Base-by-base conservation (phyloP, 2,797 vertebrate species). In the Anguilla marmorata region DNA sequence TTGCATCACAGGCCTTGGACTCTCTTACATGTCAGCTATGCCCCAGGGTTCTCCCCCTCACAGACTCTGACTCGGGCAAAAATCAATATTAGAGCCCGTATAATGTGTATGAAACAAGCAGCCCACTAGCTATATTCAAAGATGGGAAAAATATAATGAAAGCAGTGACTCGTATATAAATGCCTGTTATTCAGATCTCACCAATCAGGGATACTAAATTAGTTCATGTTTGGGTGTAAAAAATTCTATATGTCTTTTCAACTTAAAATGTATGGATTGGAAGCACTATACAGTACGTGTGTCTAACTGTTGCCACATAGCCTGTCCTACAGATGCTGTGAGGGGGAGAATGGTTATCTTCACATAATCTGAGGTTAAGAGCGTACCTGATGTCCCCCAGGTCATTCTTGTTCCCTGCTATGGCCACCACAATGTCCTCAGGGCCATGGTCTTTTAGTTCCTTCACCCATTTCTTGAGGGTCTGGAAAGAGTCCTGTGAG, bases 391-490 rank as follows among this genome's bases (percentile, higher is more conserved):
- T 99, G 94, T 99, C 99, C 88, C 98, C 97, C 92, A 99, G 96
- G 92, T 99, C 99, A 89, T 98, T 99, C 93, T 99, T 99, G 93
- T 99, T 99, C 91, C 99, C 99, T 89, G 98, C 99, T 0, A 99
- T 99, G 74, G 98, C 99, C 93, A 99, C 98, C 45, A 99, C 98
- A 37, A 99, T 99, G 93, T 99, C 98, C 90, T 99, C 98, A 63
- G 99, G 98, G n/a, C 98, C 99, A 0, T 99, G 98, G 90, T 99
- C 98, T 93, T 99, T 99, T 90, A 99, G 94, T 92, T 99, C 98
- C 93, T 99, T 99, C 89, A 99, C 98, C 99, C 98, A 99, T 92
- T 98, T 99, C 96, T 99, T 99, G 95, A 99, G 94, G 87, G 97
- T 99, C 94, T 99, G 97, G 96, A 99, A 99, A 6, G 99, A 99